Conservation (phyloP, 2,888 invertebrate genomes). For the Plagodis dolabraria region DNA sequence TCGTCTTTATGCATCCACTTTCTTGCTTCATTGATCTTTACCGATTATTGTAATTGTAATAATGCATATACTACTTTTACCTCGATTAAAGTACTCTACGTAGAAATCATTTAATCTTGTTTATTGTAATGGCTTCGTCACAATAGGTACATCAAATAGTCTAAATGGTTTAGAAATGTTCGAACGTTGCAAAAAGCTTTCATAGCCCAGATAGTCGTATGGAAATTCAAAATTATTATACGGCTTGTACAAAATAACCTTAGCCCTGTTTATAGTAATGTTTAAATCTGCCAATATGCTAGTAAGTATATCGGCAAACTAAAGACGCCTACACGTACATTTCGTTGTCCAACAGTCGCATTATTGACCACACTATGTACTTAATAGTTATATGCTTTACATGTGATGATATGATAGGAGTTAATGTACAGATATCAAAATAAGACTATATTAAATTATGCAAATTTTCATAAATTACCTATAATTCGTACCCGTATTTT, state of each 20-base stretch:
- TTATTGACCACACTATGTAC: slow-evolving; percentile 6
- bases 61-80: slow-evolving; percentile 69
- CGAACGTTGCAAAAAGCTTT: slow-evolving; percentile 26
- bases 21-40: slow-evolving; percentile 60
- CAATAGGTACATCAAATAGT: slow-evolving; percentile 52
- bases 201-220: slow-evolving; percentile 25
- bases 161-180: slow-evolving; percentile 15
- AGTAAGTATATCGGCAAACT: slow-evolving; percentile 17
- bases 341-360: slow-evolving; percentile 16
- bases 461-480: too few species aligned
- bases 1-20: slow-evolving; percentile 57
- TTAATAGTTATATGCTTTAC: slow-evolving; percentile 2
- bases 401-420: too few species aligned
- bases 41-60: slow-evolving; percentile 66
- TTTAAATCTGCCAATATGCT: slow-evolving; percentile 9
- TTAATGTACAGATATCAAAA: too few species aligned
- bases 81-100: slow-evolving; percentile 46
- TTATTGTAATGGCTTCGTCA: slow-evolving; percentile 56
- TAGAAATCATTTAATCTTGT: slow-evolving; percentile 64
- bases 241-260: slow-evolving; percentile 28
- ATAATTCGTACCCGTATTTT: too few species aligned
- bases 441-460: too few species aligned
- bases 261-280: slow-evolving; percentile 31
- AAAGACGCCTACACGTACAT: slow-evolving; percentile 16
- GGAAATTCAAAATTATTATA: slow-evolving; percentile 33